Base-by-base conservation (phyloP, 2,888 invertebrate species). In the Caenorhabditis angaria region DNA sequence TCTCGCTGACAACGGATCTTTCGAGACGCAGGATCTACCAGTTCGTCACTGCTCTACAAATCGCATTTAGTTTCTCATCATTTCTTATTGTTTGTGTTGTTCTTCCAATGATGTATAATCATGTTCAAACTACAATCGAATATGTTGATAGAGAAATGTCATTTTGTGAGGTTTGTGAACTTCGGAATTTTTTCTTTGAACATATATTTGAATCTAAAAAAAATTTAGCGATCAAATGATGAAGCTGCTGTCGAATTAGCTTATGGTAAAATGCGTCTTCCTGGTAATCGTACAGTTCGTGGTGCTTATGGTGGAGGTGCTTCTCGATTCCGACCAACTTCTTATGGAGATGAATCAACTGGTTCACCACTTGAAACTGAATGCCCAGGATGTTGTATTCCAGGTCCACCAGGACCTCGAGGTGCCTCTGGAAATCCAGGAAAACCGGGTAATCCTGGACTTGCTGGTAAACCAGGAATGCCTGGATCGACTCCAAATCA, bases 401-500 rank as follows among this genome's bases (percentile, higher is more conserved):
- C 82, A 24, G 85, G 85, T 47, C 86, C 87, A 6, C 82, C 87
- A 14, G 87, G 87, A 41, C 85, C 87, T 22, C 77, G 87, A 14
- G 87, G 87, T 51, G 77, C 84, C 14, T 69, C 84, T 18, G 87
- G 87, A 54, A 77, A 71, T 3, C 84, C 86, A 22, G 87, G 87
- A 51, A 82, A 77, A 51, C 85, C 85, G 12, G 85, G 85, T 24
- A 77, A 55, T 12, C 84, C 85, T n/a, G 85, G 86, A 47, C 50
- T 70, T 20, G 86, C 86, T 24, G 86, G 74, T 24, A 81, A 74
- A 29, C 84, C 86, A 20, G 86, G 86, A 27, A 65, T 77, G 32
- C 87, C 87, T 5, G 87, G 87, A 51, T 72, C 78, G 10, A 87
- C 87, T 8, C 87, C 87, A 6, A 87, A 87, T 56, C 86, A 87